Conservation (phyloP, 2,113 vertebrate species). For the Tupaia tana region DNA sequence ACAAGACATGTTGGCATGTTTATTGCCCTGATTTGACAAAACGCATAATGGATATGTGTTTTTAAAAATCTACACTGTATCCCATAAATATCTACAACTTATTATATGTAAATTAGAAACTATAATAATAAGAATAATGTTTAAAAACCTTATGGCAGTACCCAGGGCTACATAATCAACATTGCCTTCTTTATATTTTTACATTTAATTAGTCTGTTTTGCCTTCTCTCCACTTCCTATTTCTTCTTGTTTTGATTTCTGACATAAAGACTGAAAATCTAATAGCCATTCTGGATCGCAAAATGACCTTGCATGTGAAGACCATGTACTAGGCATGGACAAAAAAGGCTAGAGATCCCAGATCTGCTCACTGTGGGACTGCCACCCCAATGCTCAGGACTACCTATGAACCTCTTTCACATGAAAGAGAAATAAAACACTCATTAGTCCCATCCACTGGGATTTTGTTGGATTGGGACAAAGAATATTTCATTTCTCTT, state of each 20-base stretch:
- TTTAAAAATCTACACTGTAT: too few species aligned
- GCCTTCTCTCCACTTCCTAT: background rate
- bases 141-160: background rate
- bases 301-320: background rate
- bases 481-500: slow-evolving; percentile 28
- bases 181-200: background rate
- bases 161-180: background rate
- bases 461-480: background rate
- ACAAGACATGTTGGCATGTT: too few species aligned
- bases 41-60: too few species aligned
- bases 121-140: background rate
- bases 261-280: background rate
- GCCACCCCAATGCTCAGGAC: background rate
- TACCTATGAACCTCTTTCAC: background rate
- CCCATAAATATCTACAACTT: too few species aligned
- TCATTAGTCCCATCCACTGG: background rate
- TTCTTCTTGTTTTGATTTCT: background rate
- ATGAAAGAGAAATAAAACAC: slow-evolving; percentile 36
- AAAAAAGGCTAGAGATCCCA: background rate
- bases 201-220: background rate
- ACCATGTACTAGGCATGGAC: background rate
- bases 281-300: background rate
- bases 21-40: too few species aligned
- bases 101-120: too few species aligned
- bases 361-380: background rate